phyloP scores from a whole-genome alignment of 2,113 vertebrate species.

The Pterocles orientalis region DNA sequence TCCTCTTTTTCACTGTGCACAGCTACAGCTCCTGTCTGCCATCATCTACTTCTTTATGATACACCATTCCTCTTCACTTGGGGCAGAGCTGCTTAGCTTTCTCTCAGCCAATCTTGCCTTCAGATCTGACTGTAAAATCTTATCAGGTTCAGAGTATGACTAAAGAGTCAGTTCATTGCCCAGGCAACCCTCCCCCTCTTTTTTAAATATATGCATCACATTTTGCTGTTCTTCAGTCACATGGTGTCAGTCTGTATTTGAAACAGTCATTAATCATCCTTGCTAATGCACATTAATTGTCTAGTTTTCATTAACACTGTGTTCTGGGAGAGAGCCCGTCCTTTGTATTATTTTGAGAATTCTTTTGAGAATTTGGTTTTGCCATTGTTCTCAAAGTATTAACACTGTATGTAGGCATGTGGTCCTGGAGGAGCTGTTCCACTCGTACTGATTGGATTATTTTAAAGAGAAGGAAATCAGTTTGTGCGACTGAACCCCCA shows the following conservation, averaged over 20 bases:
- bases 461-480: not conserved
- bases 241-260: not conserved
- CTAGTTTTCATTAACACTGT: not conserved
- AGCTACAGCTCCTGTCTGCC: not conserved
- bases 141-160: not conserved
- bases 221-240: not conserved
- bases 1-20: not conserved
- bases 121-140: not conserved
- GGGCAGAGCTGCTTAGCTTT: not conserved
- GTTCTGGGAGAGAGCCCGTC: not conserved
- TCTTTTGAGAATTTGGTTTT: not conserved
- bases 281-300: not conserved
- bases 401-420: not conserved
- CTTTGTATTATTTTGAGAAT: not conserved
- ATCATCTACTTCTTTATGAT: not conserved
- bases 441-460: not conserved
- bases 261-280: not conserved
- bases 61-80: not conserved
- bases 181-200: not conserved
- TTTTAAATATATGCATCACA: not conserved
- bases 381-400: not conserved
- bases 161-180: not conserved
- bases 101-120: not conserved
- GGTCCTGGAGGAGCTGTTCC: not conserved
- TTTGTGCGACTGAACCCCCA: not conserved